A percentile compares a stretch with the other conserved stretches of the same genome.
Evolutionary conservation across 2,797 vertebrate genomes (phyloP).

Genomic region (Mallotus villosus): DNA sequence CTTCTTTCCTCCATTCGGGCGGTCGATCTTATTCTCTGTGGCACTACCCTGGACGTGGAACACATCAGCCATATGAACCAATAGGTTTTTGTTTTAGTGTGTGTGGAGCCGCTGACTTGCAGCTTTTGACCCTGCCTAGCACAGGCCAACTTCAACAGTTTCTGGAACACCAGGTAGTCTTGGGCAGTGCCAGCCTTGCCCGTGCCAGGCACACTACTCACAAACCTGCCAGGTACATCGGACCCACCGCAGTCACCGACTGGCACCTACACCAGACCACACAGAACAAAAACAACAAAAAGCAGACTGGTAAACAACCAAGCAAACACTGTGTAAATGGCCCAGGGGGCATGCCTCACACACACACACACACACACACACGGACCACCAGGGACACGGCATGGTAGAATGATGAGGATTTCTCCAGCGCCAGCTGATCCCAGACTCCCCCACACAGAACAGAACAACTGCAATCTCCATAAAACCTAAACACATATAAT

Average conservation of each 20-base stretch:
- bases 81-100: slow-evolving; percentile 37
- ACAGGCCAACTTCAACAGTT: slow-evolving; percentile 21
- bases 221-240: slow-evolving; percentile 12
- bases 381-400: too few relatives aligned
- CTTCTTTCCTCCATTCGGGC: not conserved
- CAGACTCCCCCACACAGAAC: slow-evolving; percentile 11
- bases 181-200: slow-evolving; percentile 23
- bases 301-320: not conserved
- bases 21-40: too few relatives aligned
- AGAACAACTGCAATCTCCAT: slow-evolving; percentile 35
- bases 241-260: slow-evolving; percentile 19
- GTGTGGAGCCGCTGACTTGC: slow-evolving; percentile 32
- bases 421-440: slow-evolving; percentile 9
- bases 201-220: not conserved
- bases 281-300: slow-evolving; percentile 10
- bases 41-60: too few relatives aligned
- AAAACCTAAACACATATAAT: slow-evolving; percentile 39
- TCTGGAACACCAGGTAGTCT: slow-evolving; percentile 30
- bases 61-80: too few relatives aligned
- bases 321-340: not conserved
- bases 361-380: too few relatives aligned
- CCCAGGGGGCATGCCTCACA: slow-evolving; percentile 6
- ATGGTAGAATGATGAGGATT: slow-evolving; percentile 13
- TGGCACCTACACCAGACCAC: slow-evolving; percentile 24
- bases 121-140: not conserved